Conservation (phyloP, 1,140 invertebrate species). For the Archivesica marissinica region DNA sequence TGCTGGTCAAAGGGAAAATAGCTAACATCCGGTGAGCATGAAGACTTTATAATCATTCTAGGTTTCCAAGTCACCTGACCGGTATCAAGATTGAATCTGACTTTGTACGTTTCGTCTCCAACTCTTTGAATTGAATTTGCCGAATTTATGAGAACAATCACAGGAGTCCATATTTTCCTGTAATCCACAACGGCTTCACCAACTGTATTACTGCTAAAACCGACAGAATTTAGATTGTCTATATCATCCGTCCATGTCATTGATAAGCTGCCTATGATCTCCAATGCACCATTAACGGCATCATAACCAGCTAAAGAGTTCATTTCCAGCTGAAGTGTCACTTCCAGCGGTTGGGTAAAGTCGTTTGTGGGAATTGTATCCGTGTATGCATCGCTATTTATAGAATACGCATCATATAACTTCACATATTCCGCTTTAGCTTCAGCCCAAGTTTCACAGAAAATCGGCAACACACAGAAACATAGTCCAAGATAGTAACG, state of each 20-base stretch:
- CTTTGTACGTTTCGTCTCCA: neutral
- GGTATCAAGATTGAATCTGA: slow-evolving; percentile 26
- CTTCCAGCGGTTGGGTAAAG: neutral
- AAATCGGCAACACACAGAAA: neutral
- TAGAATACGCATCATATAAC: slow-evolving; percentile 18
- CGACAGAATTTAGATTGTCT: neutral
- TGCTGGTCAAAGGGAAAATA: slow-evolving; percentile 57
- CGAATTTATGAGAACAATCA: slow-evolving; percentile 21
- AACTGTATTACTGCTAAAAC: neutral
- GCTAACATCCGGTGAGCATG: slow-evolving; percentile 38
- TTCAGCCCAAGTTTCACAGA: neutral
- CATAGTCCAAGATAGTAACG: neutral
- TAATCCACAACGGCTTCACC: neutral
- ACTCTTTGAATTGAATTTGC: neutral
- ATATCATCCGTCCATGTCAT: slow-evolving; percentile 43
- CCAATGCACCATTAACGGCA: slow-evolving; percentile 31
- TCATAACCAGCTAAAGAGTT: slow-evolving; percentile 40
- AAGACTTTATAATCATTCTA: slow-evolving; percentile 26
- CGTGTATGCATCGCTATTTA: neutral
- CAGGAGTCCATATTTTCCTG: slow-evolving; percentile 25
- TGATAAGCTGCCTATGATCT: slow-evolving; percentile 30
- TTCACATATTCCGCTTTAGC: slow-evolving; percentile 16
- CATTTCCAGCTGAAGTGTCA: slow-evolving; percentile 5
- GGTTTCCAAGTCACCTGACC: slow-evolving; percentile 20
- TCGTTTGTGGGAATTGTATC: neutral